phyloP scores from a whole-genome alignment of 2,113 vertebrate genomes.

The Trochalopteron elliotii region DNA sequence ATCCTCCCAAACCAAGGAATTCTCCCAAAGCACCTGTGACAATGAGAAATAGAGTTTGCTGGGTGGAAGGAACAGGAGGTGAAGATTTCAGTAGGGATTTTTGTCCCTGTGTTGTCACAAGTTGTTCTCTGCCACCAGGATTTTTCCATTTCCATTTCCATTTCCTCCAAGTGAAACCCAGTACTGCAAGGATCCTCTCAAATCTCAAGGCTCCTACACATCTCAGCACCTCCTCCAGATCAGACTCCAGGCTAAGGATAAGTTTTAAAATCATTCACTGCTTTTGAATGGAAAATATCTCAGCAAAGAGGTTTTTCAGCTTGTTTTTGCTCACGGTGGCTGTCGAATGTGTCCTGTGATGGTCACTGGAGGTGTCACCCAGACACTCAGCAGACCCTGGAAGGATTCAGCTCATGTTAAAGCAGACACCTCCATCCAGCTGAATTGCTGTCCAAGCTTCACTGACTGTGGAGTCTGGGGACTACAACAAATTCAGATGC shows the following conservation, averaged over 20 bases:
- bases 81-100: neutral
- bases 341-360: neutral
- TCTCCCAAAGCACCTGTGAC: neutral
- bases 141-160: neutral
- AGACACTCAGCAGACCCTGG: neutral
- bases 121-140: neutral
- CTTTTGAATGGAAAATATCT: neutral
- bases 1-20: neutral
- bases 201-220: neutral
- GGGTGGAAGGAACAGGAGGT: neutral
- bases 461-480: neutral
- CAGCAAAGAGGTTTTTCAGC: neutral
- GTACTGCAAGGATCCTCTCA: neutral
- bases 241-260: neutral
- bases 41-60: fast-evolving
- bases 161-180: neutral
- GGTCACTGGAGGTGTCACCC: neutral
- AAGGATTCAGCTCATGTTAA: neutral
- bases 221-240: neutral
- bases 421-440: neutral
- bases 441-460: neutral
- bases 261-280: neutral
- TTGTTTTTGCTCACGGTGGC: neutral
- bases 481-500: neutral
- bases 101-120: neutral